Evolutionary conservation across 2,888 invertebrate genomes (phyloP), one percentile per base, ranked within the genome.

Genomic region (Drosophila maculinotata): DNA sequence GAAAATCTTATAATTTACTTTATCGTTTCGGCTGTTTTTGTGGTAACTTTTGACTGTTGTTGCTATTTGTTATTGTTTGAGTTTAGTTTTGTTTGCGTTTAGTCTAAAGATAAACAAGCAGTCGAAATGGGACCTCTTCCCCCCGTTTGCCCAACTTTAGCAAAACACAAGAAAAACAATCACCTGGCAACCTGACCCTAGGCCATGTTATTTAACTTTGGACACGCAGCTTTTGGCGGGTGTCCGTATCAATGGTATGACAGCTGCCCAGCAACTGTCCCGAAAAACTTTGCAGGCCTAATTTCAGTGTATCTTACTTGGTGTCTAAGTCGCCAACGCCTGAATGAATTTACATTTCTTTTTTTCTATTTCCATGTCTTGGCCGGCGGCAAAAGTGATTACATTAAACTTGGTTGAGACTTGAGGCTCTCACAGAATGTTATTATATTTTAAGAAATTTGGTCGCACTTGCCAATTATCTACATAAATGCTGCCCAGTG

Each of bases 181-280:
- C 63, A 72, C 72, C 75, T 72, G 72, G 52, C 69, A 73, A 73
- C 75, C 38, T 69, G 63, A 72, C 79, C 79, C 56, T 33, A 51
- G 85, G 85, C 63, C 76, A 59, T 65, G 60, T 66, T 86, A 63
- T 79, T 82, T 80, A 77, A 83, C 83, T 86, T 74, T 71, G 73
- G 70, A 73, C 76, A 75, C 85, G 66, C 68, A 69, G 85, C 79
- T 74, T 70, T 83, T 79, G 69, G 51, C 58, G 56, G 63, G 33
- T 65, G 53, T 64, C 57, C 67, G 57, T 80, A 79, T 85, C 81
- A 70, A 63, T 65, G 59, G 14, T 52, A 45, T 45, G 44, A 59
- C 59, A 74, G 48, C 51, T 62, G 26, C 35, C 68, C 45, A 25
- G 36, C 51, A 64, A 70, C 58, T 47, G 26, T 23, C 20, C 25